Percentiles rank a stretch among this genome's conserved stretches.
Evolutionary conservation across 2,888 invertebrate species (phyloP).

Genomic region (Conchocele bisecta): DNA sequence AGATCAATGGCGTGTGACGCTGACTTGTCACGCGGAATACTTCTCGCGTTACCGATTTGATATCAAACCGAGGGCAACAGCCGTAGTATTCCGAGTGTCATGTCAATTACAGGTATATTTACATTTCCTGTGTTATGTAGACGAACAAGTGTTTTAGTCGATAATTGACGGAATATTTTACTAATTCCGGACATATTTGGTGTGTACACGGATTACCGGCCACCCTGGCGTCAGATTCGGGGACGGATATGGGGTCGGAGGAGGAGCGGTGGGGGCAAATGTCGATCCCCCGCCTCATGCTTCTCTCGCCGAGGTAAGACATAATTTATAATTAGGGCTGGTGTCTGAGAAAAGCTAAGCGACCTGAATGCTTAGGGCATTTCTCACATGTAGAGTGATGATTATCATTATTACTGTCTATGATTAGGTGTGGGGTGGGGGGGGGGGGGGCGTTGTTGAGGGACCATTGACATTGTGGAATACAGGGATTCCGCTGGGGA

Average conservation of each 20-base stretch:
- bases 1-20: constrained; percentile 53
- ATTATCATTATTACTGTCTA: too few species aligned
- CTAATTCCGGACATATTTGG: neutral
- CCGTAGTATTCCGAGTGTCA: constrained; percentile 14
- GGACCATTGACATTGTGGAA: too few species aligned
- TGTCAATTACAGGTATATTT: constrained; percentile 5
- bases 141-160: neutral
- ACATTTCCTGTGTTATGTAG: neutral
- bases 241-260: constrained; percentile 58
- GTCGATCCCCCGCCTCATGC: constrained; percentile 62
- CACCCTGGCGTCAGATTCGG: constrained; percentile 60
- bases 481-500: too few species aligned
- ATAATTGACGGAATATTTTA: neutral
- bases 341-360: neutral
- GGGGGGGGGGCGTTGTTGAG: too few species aligned
- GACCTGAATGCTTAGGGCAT: neutral
- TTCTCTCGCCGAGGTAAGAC: constrained; percentile 67
- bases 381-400: neutral
- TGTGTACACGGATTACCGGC: constrained; percentile 3
- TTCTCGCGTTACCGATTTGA: constrained; percentile 33
- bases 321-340: neutral
- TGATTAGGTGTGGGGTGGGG: too few species aligned
- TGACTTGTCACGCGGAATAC: constrained; percentile 45
- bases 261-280: constrained; percentile 62
- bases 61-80: too few species aligned